A percentile compares a stretch with the other conserved stretches of the same genome.
These are phyloP conservation scores for Erebia aethiops DNA, from an alignment of 2,888 invertebrate genomes.

Conservation along the genomic window DNA sequence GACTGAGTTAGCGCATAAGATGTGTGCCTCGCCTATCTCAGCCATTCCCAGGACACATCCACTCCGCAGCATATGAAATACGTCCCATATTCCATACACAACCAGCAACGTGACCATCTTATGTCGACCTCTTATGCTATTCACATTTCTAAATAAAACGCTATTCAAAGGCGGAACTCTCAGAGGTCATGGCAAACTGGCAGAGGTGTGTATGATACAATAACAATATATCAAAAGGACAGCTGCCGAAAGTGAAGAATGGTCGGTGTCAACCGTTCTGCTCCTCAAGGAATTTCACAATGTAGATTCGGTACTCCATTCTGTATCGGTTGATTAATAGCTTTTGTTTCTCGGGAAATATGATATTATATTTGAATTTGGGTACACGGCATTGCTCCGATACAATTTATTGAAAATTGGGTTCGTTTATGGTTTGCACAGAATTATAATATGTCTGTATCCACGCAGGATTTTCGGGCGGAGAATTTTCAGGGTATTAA, in stretches of 20 bases:
- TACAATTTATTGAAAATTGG: slow-evolving; percentile 26
- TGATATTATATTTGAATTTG: slow-evolving; percentile 27
- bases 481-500: background rate
- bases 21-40: slow-evolving; percentile 39
- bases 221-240: slow-evolving; percentile 62
- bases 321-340: slow-evolving; percentile 30
- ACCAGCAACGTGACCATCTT: slow-evolving; percentile 41
- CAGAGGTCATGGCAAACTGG: slow-evolving; percentile 43
- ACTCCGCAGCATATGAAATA: slow-evolving; percentile 49
- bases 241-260: slow-evolving; percentile 62
- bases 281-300: slow-evolving; percentile 50
- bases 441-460: background rate
- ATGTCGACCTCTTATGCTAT: slow-evolving; percentile 29
- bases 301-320: slow-evolving; percentile 26
- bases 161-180: slow-evolving; percentile 15
- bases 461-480: background rate
- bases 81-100: slow-evolving; percentile 44
- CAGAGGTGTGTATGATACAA: slow-evolving; percentile 50
- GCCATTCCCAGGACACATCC: slow-evolving; percentile 43
- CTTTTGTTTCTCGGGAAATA: slow-evolving; percentile 28
- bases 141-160: background rate
- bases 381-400: slow-evolving; percentile 13
- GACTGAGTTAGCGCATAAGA: slow-evolving; percentile 25
- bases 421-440: slow-evolving; percentile 18
- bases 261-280: slow-evolving; percentile 46